Evolutionary conservation across 2,888 invertebrate genomes (phyloP), one percentile per base, ranked within the genome.

Genomic region (Ganaspis brasiliensis): DNA sequence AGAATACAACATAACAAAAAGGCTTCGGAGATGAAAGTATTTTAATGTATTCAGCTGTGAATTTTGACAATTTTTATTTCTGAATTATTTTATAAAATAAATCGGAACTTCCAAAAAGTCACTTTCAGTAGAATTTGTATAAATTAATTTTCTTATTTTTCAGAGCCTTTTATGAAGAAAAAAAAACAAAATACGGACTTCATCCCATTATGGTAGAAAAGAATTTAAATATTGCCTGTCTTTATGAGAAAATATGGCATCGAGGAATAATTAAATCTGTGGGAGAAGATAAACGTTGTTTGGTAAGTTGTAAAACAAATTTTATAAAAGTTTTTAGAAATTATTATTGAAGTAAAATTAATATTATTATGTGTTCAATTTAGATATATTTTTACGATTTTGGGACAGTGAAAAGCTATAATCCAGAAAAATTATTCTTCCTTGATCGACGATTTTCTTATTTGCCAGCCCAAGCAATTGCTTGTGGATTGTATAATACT

Each of bases 321-420:
- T 31, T 31, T 31, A 4, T 31, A n/a, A n/a, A n/a, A n/a, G 31
- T 55, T 8, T n/a, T n/a, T n/a, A 31, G 31, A n/a, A n/a, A n/a
- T n/a, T n/a, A n/a, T n/a, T n/a, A n/a, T n/a, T n/a, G n/a, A n/a
- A n/a, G n/a, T n/a, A n/a, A n/a, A n/a, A n/a, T n/a, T n/a, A n/a
- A n/a, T n/a, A n/a, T n/a, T n/a, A n/a, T n/a, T n/a, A n/a, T n/a
- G n/a, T n/a, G n/a, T n/a, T n/a, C n/a, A n/a, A 77, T 70, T 19
- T 63, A 91, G 91, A 78, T 91, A 37, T 61, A 89, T 24, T 91
- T 91, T 75, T 91, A 90, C 70, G 91, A 91, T 77, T 91, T 86
- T 67, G 91, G 91, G 0, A 91, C 91, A 10, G 61, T 89, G 0
- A 84, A 87, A 74, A 84, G 86, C 1, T 88, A 88, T 74, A 52